Conservation (phyloP, 2,888 invertebrate species). For the Epinotia bilunana region DNA sequence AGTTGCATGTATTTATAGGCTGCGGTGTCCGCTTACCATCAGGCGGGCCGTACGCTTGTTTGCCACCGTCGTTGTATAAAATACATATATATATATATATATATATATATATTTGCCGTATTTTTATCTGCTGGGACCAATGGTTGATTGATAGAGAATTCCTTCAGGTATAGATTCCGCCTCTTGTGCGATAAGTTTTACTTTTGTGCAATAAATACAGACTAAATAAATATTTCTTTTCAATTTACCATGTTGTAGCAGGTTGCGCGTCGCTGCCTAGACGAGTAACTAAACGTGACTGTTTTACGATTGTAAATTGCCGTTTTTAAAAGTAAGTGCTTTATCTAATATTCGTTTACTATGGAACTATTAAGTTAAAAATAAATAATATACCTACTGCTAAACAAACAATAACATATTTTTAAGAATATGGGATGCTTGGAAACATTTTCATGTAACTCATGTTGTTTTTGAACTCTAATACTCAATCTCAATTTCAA, state of each 20-base stretch:
- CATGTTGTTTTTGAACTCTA: not conserved
- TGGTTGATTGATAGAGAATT: no score
- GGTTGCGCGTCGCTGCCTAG: not conserved
- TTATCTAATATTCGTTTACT: not conserved
- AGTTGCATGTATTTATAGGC: no score
- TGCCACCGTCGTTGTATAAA: no score
- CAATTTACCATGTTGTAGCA: not conserved
- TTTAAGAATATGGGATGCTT: not conserved
- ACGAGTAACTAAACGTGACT: conserved; percentile 2
- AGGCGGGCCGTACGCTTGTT: no score
- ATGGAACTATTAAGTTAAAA: not conserved
- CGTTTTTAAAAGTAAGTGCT: not conserved
- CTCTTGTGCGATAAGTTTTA: no score
- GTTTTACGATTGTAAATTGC: not conserved
- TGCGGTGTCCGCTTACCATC: no score
- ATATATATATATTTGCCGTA: no score
- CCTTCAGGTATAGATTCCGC: no score
- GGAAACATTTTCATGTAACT: not conserved
- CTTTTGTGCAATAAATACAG: no score
- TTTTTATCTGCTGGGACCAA: no score
- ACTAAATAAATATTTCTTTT: not conserved
- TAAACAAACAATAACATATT: not conserved
- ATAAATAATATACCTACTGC: not conserved
- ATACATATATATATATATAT: no score
- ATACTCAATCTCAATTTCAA: not conserved